These are phyloP conservation scores for Syngnathoides biaculeatus DNA, from an alignment of 2,113 vertebrate genomes.

Conservation along the genomic window DNA sequence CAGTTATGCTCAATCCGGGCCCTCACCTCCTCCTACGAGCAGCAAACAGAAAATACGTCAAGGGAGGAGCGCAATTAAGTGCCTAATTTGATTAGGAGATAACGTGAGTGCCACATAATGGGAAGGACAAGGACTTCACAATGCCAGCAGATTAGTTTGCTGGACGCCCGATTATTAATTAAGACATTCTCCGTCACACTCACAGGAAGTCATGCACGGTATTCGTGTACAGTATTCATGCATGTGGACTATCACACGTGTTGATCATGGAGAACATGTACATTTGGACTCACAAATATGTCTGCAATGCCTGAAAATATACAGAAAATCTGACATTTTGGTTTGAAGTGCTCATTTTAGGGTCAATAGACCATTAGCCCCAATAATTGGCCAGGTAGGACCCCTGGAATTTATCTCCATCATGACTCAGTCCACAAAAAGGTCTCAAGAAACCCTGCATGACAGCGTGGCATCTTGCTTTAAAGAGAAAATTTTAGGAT, in stretches of 20 bases:
- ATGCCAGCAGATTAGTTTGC: constrained; percentile 66
- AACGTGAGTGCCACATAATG: constrained; percentile 70
- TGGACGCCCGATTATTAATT: constrained; percentile 70
- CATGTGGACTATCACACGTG: neutral
- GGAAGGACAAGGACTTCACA: constrained; percentile 72
- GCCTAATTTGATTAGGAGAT: constrained; percentile 75
- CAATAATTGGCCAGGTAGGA: no score
- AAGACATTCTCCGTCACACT: constrained; percentile 58
- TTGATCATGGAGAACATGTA: neutral
- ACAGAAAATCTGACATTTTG: neutral
- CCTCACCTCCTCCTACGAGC: constrained; percentile 38
- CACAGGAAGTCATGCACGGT: constrained; percentile 38
- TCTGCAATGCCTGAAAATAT: neutral
- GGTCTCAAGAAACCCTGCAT: neutral
- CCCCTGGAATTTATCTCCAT: no score
- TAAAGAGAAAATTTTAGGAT: no score
- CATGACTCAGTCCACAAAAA: neutral
- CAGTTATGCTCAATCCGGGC: constrained; percentile 49
- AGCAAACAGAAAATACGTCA: constrained; percentile 61
- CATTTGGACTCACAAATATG: neutral
- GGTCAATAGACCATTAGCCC: neutral
- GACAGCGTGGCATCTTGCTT: no score
- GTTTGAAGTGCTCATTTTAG: neutral
- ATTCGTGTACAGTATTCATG: neutral
- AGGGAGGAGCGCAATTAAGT: constrained; percentile 70